These are phyloP conservation scores for Busseola fusca DNA, from an alignment of 2,888 invertebrate species.

Conservation along the genomic window DNA sequence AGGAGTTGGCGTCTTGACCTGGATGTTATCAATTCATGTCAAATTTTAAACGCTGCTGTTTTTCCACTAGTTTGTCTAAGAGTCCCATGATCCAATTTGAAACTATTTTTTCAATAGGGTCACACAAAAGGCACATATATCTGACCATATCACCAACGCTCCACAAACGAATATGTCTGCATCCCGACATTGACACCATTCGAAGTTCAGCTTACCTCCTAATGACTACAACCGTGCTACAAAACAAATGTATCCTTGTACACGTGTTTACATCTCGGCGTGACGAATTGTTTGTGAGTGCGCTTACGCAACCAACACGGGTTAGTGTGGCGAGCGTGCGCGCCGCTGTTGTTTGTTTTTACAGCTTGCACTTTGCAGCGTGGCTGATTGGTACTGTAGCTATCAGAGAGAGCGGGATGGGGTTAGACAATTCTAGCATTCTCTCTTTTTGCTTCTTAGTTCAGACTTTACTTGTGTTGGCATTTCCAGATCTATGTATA, in stretches of 20 bases:
- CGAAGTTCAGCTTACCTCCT: constrained; percentile 23
- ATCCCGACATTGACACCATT: constrained; percentile 38
- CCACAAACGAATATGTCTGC: neutral
- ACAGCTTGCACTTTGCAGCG: constrained; percentile 35
- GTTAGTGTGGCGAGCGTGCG: constrained; percentile 35
- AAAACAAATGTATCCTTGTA: constrained; percentile 52
- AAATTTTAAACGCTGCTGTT: neutral
- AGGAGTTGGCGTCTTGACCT: neutral
- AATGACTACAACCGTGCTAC: constrained; percentile 24
- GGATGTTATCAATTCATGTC: neutral
- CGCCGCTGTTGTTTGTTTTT: constrained; percentile 53
- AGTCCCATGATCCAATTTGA: too few species aligned
- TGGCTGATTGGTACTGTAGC: constrained; percentile 10
- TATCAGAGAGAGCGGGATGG: constrained; percentile 6
- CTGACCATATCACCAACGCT: constrained; percentile 3
- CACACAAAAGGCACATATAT: neutral
- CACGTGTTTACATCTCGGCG: constrained; percentile 57
- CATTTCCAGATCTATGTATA: neutral
- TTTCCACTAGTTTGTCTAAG: neutral
- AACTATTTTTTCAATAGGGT: neutral
- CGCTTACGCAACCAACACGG: constrained; percentile 56
- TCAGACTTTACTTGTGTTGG: neutral
- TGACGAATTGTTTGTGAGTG: constrained; percentile 58
- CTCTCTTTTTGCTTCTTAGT: neutral
- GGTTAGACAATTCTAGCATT: neutral